A percentile compares a stretch with the other conserved stretches of the same genome.
Conservation (phyloP, 2,797 vertebrate genomes). For the Nannoperca australis region DNA sequence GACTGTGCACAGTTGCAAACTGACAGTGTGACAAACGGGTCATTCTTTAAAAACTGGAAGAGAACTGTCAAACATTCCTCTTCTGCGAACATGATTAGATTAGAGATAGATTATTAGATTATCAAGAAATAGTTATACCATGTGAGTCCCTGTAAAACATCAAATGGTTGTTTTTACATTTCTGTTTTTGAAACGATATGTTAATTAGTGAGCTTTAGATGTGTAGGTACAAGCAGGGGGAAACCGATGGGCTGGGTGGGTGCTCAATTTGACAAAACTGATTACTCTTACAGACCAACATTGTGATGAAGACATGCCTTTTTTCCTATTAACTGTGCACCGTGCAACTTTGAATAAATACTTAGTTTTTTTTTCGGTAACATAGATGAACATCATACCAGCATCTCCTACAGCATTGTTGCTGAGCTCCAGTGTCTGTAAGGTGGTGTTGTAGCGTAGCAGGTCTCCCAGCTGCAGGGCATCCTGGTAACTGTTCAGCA, state of each 20-base stretch:
- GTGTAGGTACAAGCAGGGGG: too few species aligned
- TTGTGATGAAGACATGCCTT: background rate
- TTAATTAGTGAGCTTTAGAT: too few species aligned
- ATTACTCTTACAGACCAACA: background rate
- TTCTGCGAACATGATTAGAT: too few species aligned
- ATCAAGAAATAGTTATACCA: background rate
- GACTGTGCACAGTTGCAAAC: background rate
- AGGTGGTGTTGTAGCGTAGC: constrained; percentile 79
- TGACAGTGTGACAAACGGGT: background rate
- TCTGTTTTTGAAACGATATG: too few species aligned
- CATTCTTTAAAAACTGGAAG: too few species aligned
- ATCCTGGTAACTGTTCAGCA: constrained; percentile 85
- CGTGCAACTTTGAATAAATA: background rate
- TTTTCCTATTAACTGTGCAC: background rate
- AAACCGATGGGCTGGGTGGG: too few species aligned
- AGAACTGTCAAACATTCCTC: background rate
- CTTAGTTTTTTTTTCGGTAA: background rate
- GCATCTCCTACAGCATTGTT: constrained; percentile 79
- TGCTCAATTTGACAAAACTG: background rate
- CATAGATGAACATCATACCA: constrained; percentile 63
- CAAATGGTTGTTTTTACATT: too few species aligned
- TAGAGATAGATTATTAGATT: too few species aligned
- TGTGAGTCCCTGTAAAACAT: too few species aligned
- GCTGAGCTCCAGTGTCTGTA: constrained; percentile 81
- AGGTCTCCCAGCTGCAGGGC: constrained; percentile 85